Conservation (phyloP, 2,888 invertebrate genomes). For the Brenthis daphne region DNA sequence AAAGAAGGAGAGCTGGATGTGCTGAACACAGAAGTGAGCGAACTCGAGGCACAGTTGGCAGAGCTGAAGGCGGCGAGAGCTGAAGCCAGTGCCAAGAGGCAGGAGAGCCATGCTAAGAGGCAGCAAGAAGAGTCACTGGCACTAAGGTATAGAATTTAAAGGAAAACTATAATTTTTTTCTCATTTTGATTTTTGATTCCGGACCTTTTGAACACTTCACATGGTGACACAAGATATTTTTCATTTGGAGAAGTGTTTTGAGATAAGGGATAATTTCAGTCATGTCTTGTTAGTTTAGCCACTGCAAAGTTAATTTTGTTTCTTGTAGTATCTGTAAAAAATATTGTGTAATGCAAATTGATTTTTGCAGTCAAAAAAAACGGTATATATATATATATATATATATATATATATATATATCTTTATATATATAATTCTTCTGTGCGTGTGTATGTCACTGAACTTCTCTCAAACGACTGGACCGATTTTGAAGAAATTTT, state of each 20-base stretch:
- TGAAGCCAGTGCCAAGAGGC: constrained; percentile 42
- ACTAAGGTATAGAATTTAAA: constrained; percentile 46
- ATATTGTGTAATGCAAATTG: not conserved
- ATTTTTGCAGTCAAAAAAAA: too few species aligned
- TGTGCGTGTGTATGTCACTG: too few species aligned
- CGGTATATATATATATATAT: too few species aligned
- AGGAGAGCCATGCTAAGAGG: constrained; percentile 41
- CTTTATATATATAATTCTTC: too few species aligned
- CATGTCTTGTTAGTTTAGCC: too few species aligned
- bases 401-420: too few species aligned
- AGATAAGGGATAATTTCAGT: too few species aligned
- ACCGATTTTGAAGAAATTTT: too few species aligned
- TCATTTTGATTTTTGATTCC: not conserved
- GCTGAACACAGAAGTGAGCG: constrained; percentile 54
- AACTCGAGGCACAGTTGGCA: constrained; percentile 50
- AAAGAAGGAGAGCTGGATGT: constrained; percentile 64
- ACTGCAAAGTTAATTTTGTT: not conserved
- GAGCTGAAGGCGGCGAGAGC: constrained; percentile 52
- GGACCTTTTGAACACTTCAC: not conserved
- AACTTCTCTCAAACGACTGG: too few species aligned
- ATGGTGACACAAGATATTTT: too few species aligned
- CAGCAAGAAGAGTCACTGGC: constrained; percentile 46
- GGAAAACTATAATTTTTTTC: not conserved
- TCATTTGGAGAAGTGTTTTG: too few species aligned
- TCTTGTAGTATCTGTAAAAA: not conserved